Evolutionary conservation across 2,888 invertebrate species (phyloP), one percentile per base, ranked within the genome.

Genomic region (Hydroisotoma schaefferi): DNA sequence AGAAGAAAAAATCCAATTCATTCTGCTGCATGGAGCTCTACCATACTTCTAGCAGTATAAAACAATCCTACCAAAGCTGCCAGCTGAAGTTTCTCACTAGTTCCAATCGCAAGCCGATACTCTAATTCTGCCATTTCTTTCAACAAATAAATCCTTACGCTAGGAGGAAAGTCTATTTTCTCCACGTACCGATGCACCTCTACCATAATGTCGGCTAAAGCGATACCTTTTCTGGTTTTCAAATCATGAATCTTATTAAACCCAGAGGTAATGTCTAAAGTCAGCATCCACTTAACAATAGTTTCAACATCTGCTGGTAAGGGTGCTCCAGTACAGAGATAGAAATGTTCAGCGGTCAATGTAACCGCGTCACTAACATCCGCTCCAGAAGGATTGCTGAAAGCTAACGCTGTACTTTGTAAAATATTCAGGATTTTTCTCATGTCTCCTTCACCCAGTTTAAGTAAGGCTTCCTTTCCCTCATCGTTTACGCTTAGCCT

Each of bases 311-410:
- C 97, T 28, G 83, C 81, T 56, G 89, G 87, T 22, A 92, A 80
- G 2, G 99, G 99, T 78, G 99, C 97, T 0, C 98, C 99, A 28
- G 98, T 94, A 77, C 98, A 99, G 1, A 87, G 86, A 78, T 99
- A 99, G 2, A 90, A 97, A 76, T 87, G 88, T 70, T 90, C 87
- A 78, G 95, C 94, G 26, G 86, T 89, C 29, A 99, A 91, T 68
- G 82, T 80, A 70, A 88, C 87, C 6, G 55, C n/a, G 52, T 67
- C 60, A n/a, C 63, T 57, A 27, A 62, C 67, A 10, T 59, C 67
- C 1, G 59, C 59, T 3, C 52, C 59, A 8, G 62, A 40, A 4
- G 68, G 67, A 43, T 65, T 60, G 28, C 66, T 65, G 77, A 88
- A 94, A 1, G 97, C 95, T 78, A 98, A 85, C 79, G 91, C 89